Conservation (phyloP, 2,113 vertebrate genomes). For the Tyto alba region DNA sequence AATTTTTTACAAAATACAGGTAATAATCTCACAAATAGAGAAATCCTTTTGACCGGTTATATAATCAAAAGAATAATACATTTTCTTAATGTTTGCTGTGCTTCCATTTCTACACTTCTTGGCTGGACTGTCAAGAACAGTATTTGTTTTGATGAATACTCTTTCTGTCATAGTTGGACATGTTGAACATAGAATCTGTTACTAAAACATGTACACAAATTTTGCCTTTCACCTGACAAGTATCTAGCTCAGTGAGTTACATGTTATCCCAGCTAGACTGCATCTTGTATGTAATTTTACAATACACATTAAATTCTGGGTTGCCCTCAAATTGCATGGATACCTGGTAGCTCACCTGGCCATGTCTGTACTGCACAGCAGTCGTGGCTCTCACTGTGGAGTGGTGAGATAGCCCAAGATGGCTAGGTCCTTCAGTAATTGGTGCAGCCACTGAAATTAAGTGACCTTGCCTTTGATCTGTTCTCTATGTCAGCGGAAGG, state of each 20-base stretch:
- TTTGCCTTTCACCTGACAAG: background rate
- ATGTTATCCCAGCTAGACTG: background rate
- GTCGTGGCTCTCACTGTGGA: background rate
- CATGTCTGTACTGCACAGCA: rapidly evolving
- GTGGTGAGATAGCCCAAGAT: background rate
- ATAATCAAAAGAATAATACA: background rate
- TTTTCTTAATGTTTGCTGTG: background rate
- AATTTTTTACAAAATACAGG: background rate
- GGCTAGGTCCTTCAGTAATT: background rate
- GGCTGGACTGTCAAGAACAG: background rate
- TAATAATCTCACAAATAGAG: background rate
- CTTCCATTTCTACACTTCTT: background rate
- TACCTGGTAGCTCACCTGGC: background rate
- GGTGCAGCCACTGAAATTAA: background rate
- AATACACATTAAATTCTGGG: background rate
- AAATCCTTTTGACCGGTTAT: background rate
- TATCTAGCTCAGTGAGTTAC: background rate
- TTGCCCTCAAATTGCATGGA: background rate
- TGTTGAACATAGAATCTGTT: background rate
- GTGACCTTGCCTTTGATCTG: background rate
- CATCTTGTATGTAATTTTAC: background rate
- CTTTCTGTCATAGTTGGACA: background rate
- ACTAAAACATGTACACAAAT: background rate
- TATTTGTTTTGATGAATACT: background rate
- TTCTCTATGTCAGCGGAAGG: background rate